Base-by-base conservation (phyloP, 2,113 vertebrate species). In the Oryctolagus cuniculus region DNA sequence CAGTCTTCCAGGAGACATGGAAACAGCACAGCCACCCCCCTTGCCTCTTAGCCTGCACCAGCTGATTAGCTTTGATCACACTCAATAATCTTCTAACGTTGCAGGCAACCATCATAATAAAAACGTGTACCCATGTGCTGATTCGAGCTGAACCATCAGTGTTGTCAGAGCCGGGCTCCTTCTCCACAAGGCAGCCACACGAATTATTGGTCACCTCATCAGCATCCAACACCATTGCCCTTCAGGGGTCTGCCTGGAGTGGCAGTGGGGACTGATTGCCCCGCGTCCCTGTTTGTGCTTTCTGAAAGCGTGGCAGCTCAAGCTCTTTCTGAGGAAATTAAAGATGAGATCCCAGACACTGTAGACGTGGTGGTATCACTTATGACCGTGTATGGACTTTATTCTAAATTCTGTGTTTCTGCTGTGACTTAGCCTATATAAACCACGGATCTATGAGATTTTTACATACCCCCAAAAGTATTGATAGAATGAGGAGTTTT, bases 51-150 rank as follows among this genome's bases (percentile, higher is more conserved):
- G 38, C 15, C 19, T 64, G 25, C 19, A 15, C 10, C 4, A 3
- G 21, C 75, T 31, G 2, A 11, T 58, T 3, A 29, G 29, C 25
- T 24, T 29, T 29, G 0, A 24, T 58, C 36, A 1, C 4, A n/a
- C n/a, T 49, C 1, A 2, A 6, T 8, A 10, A 25, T 31, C n/a
- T 25, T 27, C 21, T 10, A 4, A 31, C 24, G n/a, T 82, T 21
- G 21, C 22, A 0, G 11, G 25, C 8, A 5, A 4, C 44, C 91
- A 10, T 4, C 1, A 58, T 63, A 10, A 49, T 53, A 0, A 27
- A 69, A 70, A 31, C 1, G 2, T 1, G 1, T 3, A 10, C 75
- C 66, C n/a, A 0, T 19, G 3, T 49, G 0, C 3, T 8, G 34
- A 2, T 27, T 61, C 16, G 15, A 61, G 31, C 25, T 24, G 3